phyloP scores from a whole-genome alignment of 64 coral and sea anemone genomes.

The Stichodactyla helianthus region DNA sequence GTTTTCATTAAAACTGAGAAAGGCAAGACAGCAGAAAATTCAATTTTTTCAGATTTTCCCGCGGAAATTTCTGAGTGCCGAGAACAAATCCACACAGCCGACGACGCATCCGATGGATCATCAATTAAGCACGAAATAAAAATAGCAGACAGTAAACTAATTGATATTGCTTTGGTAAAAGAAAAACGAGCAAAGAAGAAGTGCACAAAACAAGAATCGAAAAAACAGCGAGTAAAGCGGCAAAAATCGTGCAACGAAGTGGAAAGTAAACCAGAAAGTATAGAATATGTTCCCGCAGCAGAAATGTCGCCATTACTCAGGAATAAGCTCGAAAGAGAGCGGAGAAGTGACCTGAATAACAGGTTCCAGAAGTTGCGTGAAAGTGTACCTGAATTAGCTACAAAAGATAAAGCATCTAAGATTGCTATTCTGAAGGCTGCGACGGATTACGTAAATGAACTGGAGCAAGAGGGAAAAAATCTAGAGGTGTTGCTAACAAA shows the following conservation, averaged over 20 bases:
- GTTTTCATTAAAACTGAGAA: neutral
- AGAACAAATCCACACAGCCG: neutral
- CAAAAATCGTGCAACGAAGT: neutral
- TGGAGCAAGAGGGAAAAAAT: neutral
- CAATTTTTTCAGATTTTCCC: neutral
- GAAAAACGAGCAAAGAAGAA: conserved; percentile 20
- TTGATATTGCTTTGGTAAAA: conserved; percentile 13
- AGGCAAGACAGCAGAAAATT: neutral
- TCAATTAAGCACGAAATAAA: neutral
- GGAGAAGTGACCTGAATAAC: conserved; percentile 47
- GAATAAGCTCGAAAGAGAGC: conserved; percentile 51
- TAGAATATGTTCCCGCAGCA: neutral
- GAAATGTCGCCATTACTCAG: neutral
- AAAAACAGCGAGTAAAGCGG: neutral
- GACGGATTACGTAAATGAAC: neutral
- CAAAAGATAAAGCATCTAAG: conserved; percentile 38
- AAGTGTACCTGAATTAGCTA: conserved; percentile 14
- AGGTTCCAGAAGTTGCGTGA: conserved; percentile 44
- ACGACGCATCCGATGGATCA: neutral
- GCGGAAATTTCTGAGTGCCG: neutral
- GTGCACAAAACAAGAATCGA: neutral
- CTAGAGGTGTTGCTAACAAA: neutral
- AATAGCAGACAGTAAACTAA: neutral
- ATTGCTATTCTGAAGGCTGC: conserved; percentile 42
- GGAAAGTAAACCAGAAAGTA: neutral